A percentile compares a stretch with the other conserved stretches of the same genome.
Conservation (phyloP, 2,888 invertebrate genomes). For the Chironomus riparius region DNA sequence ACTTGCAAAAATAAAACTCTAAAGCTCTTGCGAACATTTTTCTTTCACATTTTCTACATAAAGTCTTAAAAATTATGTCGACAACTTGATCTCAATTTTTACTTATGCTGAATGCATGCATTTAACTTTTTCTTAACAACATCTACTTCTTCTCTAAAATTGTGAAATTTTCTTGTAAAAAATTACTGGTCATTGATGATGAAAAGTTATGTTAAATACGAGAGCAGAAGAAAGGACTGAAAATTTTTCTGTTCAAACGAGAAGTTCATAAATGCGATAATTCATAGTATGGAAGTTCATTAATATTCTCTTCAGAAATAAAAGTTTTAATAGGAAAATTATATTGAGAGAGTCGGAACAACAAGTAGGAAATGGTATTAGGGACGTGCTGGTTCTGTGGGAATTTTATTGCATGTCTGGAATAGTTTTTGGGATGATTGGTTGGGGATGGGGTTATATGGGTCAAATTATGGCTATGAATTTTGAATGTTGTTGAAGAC, state of each 20-base stretch:
- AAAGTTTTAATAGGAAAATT: conserved; percentile 2
- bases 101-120: background rate
- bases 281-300: background rate
- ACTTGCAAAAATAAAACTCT: too few species aligned
- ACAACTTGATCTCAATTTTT: background rate
- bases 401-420: too few species aligned
- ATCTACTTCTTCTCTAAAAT: too few species aligned
- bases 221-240: background rate
- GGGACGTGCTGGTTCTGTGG: background rate
- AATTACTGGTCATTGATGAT: background rate
- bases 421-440: too few species aligned
- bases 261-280: conserved; percentile 1
- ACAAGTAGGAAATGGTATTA: background rate
- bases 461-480: too few species aligned
- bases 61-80: background rate
- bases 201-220: background rate
- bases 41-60: too few species aligned
- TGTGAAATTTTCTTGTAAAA: background rate
- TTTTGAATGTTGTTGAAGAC: too few species aligned
- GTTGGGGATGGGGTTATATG: too few species aligned
- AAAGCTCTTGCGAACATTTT: too few species aligned
- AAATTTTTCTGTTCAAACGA: background rate
- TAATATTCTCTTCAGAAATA: conserved; percentile 8
- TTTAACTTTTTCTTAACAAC: background rate
- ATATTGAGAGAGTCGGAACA: background rate